Conservation (phyloP, 1,140 invertebrate genomes). For the Hyles vespertilio region DNA sequence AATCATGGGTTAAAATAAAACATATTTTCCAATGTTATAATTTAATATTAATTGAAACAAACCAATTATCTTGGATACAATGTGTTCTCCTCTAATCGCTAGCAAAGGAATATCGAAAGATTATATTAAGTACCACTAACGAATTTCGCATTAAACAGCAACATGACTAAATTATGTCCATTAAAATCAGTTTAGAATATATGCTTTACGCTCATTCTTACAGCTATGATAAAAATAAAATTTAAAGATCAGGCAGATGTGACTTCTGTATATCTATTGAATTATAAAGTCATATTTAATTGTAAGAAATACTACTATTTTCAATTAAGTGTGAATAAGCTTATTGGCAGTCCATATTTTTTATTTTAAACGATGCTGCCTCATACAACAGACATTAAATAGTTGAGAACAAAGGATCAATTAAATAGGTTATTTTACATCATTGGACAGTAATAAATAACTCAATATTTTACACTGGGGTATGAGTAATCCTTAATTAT, state of each 20-base stretch:
- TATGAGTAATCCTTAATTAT: no score
- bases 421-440: no score
- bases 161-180: conserved; percentile 1
- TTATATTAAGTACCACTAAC: conserved; percentile 7
- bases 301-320: no score
- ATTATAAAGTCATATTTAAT: neutral
- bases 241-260: neutral
- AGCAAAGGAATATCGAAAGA: conserved; percentile 5
- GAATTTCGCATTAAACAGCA: conserved; percentile 5
- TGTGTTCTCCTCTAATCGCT: conserved; percentile 4
- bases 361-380: no score
- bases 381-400: no score
- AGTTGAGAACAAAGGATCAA: no score
- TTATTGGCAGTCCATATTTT: no score
- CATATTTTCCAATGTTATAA: conserved; percentile 4
- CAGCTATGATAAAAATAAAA: conserved; percentile 4
- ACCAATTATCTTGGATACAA: conserved; percentile 8
- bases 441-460: no score
- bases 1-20: conserved; percentile 1
- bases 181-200: conserved; percentile 63
- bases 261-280: neutral
- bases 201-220: conserved; percentile 56
- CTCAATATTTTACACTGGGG: no score
- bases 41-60: conserved; percentile 10
- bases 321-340: no score